Base-by-base conservation (phyloP, 2,797 vertebrate genomes). In the Sebastes itinus region DNA sequence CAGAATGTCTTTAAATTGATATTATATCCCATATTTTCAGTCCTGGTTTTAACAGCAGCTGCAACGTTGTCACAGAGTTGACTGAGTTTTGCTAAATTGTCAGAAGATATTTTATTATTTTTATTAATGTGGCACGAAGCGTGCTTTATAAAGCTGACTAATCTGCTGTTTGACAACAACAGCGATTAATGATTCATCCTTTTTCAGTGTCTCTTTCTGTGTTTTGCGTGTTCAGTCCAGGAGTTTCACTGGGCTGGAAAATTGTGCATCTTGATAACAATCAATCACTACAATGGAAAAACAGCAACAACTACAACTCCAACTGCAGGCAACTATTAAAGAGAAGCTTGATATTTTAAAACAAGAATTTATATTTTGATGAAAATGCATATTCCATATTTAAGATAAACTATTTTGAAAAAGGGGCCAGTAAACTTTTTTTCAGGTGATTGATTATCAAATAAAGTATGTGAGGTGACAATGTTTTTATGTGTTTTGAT, bases 341-440 rank as follows among this genome's bases (percentile, higher is more conserved):
- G 55, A 81, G 66, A 80, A 65, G 52, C 64, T 85, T 67, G 30
- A 79, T 90, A 91, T 93, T 92, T 91, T 90, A 88, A 84, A 79
- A 78, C 42, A 70, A 87, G 25, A 89, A 88, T 85, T 83, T 92
- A 92, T 93, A 92, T 94, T 94, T 94, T 92, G 87, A 89, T 87
- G 75, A 83, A 85, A 82, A 91, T 82, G 64, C 72, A 83, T 82
- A 90, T 82, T 90, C 64, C 69, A 81, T 87, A 91, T 88, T 91
- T 77, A 90, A 86, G 77, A 88, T 74, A 12, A 87, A 72, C 80
- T 93, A 92, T 94, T 94, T 95, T 95, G 90, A 90, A 88, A 93
- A 92, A 86, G 73, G 79, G 82, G 35, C 66, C 46, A 18, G 67
- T 68, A 2, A 82, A 83, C 77, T 91, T 94, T 80, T 89, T 94